Evolutionary conservation across 1,140 invertebrate species (phyloP).

Genomic region (Heterodera carotae): DNA sequence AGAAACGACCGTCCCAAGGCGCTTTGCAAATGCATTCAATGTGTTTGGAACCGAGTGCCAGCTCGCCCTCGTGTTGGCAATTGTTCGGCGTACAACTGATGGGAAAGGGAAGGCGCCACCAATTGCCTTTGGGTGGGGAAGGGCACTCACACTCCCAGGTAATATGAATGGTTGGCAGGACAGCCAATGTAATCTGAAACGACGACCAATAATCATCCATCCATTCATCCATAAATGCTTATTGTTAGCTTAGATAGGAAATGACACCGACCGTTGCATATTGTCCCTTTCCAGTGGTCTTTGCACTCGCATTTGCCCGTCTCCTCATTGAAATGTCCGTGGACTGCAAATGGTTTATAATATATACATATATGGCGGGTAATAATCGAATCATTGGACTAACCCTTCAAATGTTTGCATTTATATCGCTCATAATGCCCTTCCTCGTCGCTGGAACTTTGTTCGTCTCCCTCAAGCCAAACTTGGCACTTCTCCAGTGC

Average conservation of each 20-base stretch:
- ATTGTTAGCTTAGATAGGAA: no score
- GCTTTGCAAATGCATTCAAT: constrained; percentile 54
- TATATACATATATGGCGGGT: no score
- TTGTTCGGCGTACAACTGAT: constrained; percentile 43
- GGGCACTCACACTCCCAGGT: constrained; percentile 39
- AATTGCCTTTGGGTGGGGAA: neutral
- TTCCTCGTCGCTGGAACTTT: constrained; percentile 42
- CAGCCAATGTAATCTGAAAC: constrained; percentile 44
- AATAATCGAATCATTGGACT: constrained; percentile 11
- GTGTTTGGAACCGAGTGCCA: constrained; percentile 43
- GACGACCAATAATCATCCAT: neutral
- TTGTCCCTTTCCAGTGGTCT: constrained; percentile 51
- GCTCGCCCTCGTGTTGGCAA: constrained; percentile 50
- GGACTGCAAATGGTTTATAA: constrained; percentile 41
- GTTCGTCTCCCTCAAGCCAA: constrained; percentile 40
- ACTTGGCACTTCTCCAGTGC: constrained; percentile 45
- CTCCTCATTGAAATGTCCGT: constrained; percentile 50
- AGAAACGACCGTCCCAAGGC: constrained; percentile 52
- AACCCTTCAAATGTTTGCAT: constrained; percentile 53
- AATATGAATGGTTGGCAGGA: constrained; percentile 48
- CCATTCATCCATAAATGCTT: neutral
- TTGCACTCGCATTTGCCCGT: constrained; percentile 46
- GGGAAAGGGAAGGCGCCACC: neutral
- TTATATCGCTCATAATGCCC: constrained; percentile 48
- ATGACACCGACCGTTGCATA: constrained; percentile 48